phyloP scores from a whole-genome alignment of 2,797 vertebrate species.

The Characodon lateralis region DNA sequence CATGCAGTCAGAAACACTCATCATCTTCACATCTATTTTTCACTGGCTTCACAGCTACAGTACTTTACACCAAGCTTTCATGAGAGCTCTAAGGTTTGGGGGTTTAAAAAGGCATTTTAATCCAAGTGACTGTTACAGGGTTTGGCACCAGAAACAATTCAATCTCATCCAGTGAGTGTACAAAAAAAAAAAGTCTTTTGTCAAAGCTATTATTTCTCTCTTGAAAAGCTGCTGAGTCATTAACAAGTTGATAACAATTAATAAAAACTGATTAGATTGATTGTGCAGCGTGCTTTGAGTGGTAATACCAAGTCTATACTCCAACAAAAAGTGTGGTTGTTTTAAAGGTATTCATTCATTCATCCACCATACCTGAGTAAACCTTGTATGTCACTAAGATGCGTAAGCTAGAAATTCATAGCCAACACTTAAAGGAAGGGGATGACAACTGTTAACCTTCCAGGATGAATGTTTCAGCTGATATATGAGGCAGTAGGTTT shows the following conservation, averaged over 20 bases:
- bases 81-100: slow-evolving; percentile 35
- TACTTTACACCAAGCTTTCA: slow-evolving; percentile 38
- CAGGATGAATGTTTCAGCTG: too few relatives aligned
- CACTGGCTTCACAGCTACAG: slow-evolving; percentile 62
- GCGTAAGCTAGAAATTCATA: not conserved
- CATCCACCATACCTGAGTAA: not conserved
- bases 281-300: not conserved
- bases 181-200: slow-evolving; percentile 14
- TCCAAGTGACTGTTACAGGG: slow-evolving; percentile 25
- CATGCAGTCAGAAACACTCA: slow-evolving; percentile 70
- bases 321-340: not conserved
- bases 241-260: not conserved
- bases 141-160: slow-evolving; percentile 22
- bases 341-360: not conserved
- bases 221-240: not conserved
- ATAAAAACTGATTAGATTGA: not conserved
- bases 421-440: not conserved
- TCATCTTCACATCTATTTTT: slow-evolving; percentile 63
- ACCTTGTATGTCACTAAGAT: not conserved
- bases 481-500: too few relatives aligned
- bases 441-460: too few relatives aligned
- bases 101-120: slow-evolving; percentile 25
- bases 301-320: not conserved
- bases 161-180: not conserved
- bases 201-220: not conserved